Conservation (phyloP, 2,797 vertebrate genomes). For the Diplodus sargus region DNA sequence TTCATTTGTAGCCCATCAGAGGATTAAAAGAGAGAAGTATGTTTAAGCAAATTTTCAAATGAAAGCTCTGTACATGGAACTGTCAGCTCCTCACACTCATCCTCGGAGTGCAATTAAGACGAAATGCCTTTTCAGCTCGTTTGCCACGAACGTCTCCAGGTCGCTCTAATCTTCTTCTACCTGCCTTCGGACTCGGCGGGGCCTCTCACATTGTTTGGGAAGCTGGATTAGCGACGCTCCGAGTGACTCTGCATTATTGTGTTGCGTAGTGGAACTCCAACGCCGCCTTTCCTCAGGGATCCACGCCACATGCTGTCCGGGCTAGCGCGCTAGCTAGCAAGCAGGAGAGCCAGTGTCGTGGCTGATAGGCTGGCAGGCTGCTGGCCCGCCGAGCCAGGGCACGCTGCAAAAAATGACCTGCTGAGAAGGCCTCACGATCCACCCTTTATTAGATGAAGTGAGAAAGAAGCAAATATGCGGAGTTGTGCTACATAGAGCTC, state of each 20-base stretch:
- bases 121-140: slow-evolving; percentile 9
- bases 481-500: not conserved
- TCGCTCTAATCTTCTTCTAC: slow-evolving; percentile 57
- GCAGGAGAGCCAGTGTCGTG: slow-evolving; percentile 31
- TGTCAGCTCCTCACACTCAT: not conserved
- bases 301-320: slow-evolving; percentile 91
- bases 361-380: slow-evolving; percentile 53
- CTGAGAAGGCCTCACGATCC: not conserved
- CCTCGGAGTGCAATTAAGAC: slow-evolving; percentile 12
- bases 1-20: not conserved
- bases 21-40: too few species aligned
- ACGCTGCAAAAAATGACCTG: slow-evolving; percentile 47
- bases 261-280: slow-evolving; percentile 65
- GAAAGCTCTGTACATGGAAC: not conserved
- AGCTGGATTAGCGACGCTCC: slow-evolving; percentile 88
- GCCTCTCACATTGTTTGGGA: slow-evolving; percentile 86
- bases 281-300: slow-evolving; percentile 86
- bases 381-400: slow-evolving; percentile 31
- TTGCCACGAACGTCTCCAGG: slow-evolving; percentile 21
- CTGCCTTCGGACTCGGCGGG: slow-evolving; percentile 80
- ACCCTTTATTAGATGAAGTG: not conserved
- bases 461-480: not conserved
- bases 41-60: not conserved
- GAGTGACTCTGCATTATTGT: slow-evolving; percentile 89
- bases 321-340: slow-evolving; percentile 84